Conservation (phyloP, 30 jellyfish, hydroid and myxozoan species). For the Rhopilema esculentum region DNA sequence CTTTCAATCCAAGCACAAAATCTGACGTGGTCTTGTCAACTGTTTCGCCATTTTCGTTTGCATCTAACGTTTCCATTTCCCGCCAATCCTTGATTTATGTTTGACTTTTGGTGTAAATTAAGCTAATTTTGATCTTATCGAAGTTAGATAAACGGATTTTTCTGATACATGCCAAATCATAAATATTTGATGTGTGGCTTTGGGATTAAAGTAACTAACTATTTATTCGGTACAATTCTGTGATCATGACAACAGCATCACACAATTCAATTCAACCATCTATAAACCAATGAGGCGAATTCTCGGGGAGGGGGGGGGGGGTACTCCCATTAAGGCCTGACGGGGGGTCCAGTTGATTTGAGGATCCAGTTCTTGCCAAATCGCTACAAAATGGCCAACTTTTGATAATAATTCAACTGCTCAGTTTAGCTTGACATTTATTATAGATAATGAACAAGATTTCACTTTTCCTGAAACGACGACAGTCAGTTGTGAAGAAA, state of each 20-base stretch:
- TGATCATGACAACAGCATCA: constrained; percentile 48
- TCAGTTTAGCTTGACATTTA: too few species aligned
- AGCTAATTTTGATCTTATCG: background rate
- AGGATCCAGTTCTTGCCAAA: too few species aligned
- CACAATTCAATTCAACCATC: constrained; percentile 14
- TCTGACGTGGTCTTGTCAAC: constrained; percentile 75
- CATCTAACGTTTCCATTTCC: background rate
- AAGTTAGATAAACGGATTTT: constrained; percentile 14
- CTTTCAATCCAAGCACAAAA: constrained; percentile 78
- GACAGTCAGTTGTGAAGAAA: too few species aligned
- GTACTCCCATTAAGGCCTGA: too few species aligned
- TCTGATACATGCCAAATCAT: constrained; percentile 1
- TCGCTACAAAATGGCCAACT: too few species aligned
- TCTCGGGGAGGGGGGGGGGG: too few species aligned
- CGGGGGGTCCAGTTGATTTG: too few species aligned
- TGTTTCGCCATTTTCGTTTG: background rate
- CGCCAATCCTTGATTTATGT: background rate
- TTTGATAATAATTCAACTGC: too few species aligned
- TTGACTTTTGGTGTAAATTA: background rate
- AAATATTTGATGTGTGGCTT: constrained; percentile 22
- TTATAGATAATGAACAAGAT: too few species aligned
- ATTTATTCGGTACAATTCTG: constrained; percentile 3
- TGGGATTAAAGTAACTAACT: constrained; percentile 11
- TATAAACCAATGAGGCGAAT: too few species aligned
- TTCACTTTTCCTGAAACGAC: too few species aligned